Evolutionary conservation across 2,888 invertebrate genomes (phyloP), one percentile per base, ranked within the genome.

Genomic region (Erebia epiphron): DNA sequence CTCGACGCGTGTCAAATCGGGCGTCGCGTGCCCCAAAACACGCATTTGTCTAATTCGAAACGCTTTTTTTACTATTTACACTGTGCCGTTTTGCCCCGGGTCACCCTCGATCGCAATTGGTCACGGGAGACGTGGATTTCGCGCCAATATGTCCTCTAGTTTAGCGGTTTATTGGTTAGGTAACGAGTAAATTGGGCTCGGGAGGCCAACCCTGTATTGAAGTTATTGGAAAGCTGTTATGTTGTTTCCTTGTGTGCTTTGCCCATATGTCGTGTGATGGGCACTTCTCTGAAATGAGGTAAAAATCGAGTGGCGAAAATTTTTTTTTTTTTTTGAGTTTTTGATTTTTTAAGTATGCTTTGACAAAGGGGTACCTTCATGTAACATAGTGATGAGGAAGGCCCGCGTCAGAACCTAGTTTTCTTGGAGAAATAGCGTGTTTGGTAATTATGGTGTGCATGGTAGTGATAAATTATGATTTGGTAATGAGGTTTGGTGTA

Each of bases 21-120:
- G 71, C 79, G 90, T 86, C 91, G 89, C 90, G 92, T 91, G 91
- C 86, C 88, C 88, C 87, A 87, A 90, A 92, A 91, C 91, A 92
- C 80, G 85, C 89, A 90, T 93, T 92, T 90, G 88, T 92, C 90
- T 90, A 83, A 90, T 92, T 92, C 85, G 92, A 84, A 79, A 79
- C 89, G 90, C 89, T 90, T 90, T 90, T 67, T 88, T 89, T 84
- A 82, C 79, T 90, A 85, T 92, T 91, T 90, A 86, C 88, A 86
- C 84, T 81, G 79, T 76, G 75, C 82, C 79, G 78, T 80, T 84
- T 83, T 78, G 76, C 77, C 7, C 79, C 79, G 75, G 72, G 76
- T 83, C 85, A 87, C 89, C 91, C 92, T 84, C 87, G 85, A 78
- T 79, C 78, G 76, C 79, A 83, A 90, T 91, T 88, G 87, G 92